Base-by-base conservation (phyloP, 2,797 vertebrate genomes). In the Serranus cabrilla region DNA sequence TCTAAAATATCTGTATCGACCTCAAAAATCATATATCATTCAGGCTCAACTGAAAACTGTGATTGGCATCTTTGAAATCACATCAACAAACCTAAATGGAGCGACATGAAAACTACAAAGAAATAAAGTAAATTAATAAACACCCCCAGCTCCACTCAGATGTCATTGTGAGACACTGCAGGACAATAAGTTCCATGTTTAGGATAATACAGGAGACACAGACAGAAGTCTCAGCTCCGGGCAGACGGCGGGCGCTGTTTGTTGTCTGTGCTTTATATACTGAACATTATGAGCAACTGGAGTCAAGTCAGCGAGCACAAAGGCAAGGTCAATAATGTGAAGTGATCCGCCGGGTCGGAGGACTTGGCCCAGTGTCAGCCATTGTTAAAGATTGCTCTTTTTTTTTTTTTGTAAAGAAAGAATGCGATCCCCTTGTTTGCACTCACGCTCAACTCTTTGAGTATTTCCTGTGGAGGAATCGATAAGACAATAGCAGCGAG, bases 401-500 rank as follows among this genome's bases (percentile, higher is more conserved):
- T 13, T 69, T 63, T 63, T 63, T 70, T 57, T 42, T 68, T 77
- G 83, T 75, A 82, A 82, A 82, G 79, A 46, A 78, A 62, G 78
- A 75, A 87, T 81, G 81, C 84, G 45, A 76, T 72, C 82, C 61
- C 72, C 82, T 74, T 49, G 72, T 89, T 83, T 85, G 82, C 62
- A 83, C 87, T 78, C 61, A 27, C 40, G 72, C 88, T 90, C 71
- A 79, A 81, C 82, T 86, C 76, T 54, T 63, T 39, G 74, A 94
- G 83, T 91, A 78, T 89, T 92, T 94, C 91, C 93, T 80, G 74
- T 0, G 17, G 57, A 88, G 90, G 87, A 94, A 90, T 88, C 82
- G 85, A 91, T 90, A 82, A 88, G 87, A 93, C 93, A 92, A 93
- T 90, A 82, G 89, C 79, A 81, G 82, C 79, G 14, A 87, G 86